These are phyloP conservation scores for Stigmatopora argus DNA, from an alignment of 2,113 vertebrate genomes.

Conservation along the genomic window DNA sequence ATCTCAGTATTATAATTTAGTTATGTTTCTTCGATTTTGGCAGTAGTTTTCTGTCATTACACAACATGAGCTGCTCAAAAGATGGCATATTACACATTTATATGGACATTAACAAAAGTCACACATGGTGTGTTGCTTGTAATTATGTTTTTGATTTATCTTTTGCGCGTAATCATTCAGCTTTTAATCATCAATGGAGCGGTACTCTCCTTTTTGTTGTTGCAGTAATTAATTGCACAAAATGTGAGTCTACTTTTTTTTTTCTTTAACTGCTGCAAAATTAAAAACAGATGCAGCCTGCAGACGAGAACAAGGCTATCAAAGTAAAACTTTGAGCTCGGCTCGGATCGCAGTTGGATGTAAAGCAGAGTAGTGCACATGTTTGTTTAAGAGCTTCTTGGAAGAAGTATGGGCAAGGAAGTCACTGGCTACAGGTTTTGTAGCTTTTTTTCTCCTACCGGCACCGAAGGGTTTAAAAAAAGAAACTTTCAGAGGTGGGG, in stretches of 20 bases:
- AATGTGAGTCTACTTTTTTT: not conserved
- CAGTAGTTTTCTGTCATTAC: not conserved
- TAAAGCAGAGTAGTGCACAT: slow-evolving; percentile 7
- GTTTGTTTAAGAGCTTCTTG: slow-evolving; percentile 9
- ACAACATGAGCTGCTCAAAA: not conserved
- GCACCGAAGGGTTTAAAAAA: slow-evolving; percentile 18
- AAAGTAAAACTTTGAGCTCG: not conserved
- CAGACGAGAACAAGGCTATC: not conserved
- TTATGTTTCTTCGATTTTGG: not conserved
- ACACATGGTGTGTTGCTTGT: not conserved
- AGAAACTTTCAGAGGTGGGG: slow-evolving; percentile 41
- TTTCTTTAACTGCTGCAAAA: not conserved
- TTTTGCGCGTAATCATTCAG: not conserved
- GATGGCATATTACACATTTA: not conserved
- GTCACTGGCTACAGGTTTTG: slow-evolving; percentile 25
- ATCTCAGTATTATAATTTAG: not conserved
- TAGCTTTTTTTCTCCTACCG: slow-evolving; percentile 25
- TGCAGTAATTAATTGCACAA: slow-evolving; percentile 1
- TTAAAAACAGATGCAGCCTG: slow-evolving; percentile 8
- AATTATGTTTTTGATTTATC: not conserved
- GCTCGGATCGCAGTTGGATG: slow-evolving; percentile 5
- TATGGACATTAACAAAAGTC: not conserved
- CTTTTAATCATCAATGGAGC: not conserved
- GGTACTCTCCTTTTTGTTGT: not conserved
- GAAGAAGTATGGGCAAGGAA: slow-evolving; percentile 12